Percentiles rank a stretch among this genome's conserved stretches.
phyloP scores from a whole-genome alignment of 2,113 vertebrate genomes.

The Rhinichthys klamathensis region DNA sequence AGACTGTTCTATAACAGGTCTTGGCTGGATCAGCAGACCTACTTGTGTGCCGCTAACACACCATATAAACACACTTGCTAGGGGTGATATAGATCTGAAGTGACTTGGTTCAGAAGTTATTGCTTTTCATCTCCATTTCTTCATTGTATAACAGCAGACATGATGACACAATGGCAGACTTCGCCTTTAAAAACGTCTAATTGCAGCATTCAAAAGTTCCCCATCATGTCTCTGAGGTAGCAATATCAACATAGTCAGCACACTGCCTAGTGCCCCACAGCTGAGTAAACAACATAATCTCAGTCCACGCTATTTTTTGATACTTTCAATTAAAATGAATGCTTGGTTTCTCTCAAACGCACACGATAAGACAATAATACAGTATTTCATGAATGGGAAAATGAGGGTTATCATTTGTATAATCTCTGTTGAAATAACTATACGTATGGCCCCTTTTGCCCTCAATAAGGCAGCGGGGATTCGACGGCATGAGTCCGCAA shows the following conservation, averaged over 20 bases:
- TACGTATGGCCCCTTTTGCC: slow-evolving; percentile 31
- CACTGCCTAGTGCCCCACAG: slow-evolving; percentile 41
- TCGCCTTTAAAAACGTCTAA: slow-evolving; percentile 53
- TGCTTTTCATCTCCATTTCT: slow-evolving; percentile 45
- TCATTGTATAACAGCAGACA: slow-evolving; percentile 29
- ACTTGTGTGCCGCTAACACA: slow-evolving; percentile 26
- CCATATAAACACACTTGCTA: slow-evolving; percentile 36
- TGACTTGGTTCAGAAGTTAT: slow-evolving; percentile 37
- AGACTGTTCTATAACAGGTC: slow-evolving; percentile 16
- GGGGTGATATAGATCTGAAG: slow-evolving; percentile 18
- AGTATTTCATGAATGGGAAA: slow-evolving; percentile 43
- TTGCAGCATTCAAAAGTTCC: slow-evolving; percentile 43
- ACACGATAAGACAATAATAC: slow-evolving; percentile 7
- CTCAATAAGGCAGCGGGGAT: slow-evolving; percentile 11
- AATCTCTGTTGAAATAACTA: slow-evolving; percentile 39
- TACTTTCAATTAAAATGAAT: slow-evolving; percentile 43
- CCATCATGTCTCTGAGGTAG: slow-evolving; percentile 53
- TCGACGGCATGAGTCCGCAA: slow-evolving; percentile 18
- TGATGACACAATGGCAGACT: slow-evolving; percentile 51
- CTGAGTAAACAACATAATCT: slow-evolving; percentile 52
- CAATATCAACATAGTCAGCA: slow-evolving; percentile 49
- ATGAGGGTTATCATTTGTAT: slow-evolving; percentile 33
- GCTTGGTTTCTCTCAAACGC: slow-evolving; percentile 19
- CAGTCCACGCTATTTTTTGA: slow-evolving; percentile 48
- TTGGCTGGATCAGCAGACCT: slow-evolving; percentile 18